A percentile compares a stretch with the other conserved stretches of the same genome.
phyloP scores from a whole-genome alignment of 2,797 vertebrate species.

The Coregonus suidteri region DNA sequence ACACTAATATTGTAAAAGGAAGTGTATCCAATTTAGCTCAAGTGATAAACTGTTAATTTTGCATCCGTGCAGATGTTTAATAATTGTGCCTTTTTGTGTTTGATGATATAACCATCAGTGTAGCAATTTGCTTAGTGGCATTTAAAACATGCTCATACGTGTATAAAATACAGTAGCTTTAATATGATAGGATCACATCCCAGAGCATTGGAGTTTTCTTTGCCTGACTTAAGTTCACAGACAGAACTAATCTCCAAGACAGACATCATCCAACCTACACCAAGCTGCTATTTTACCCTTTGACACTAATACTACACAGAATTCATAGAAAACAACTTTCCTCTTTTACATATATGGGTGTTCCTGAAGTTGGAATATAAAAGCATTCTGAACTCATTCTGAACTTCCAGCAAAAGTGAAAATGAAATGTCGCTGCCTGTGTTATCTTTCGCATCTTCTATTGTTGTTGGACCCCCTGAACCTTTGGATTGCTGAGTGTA shows the following conservation, averaged over 20 bases:
- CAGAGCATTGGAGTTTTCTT: slow-evolving; percentile 43
- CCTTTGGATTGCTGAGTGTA: not conserved
- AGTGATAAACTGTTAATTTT: not conserved
- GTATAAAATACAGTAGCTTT: slow-evolving; percentile 35
- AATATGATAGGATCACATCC: slow-evolving; percentile 57
- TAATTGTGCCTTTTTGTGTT: not conserved
- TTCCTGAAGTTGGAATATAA: slow-evolving; percentile 8
- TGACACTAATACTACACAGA: slow-evolving; percentile 48
- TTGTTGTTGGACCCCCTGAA: not conserved
- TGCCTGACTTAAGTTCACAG: slow-evolving; percentile 57
- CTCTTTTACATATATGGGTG: not conserved
- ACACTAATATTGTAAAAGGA: not conserved
- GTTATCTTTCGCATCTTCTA: not conserved
- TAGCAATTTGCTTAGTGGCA: slow-evolving; percentile 11
- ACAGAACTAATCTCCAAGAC: slow-evolving; percentile 51
- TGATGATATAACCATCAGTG: not conserved
- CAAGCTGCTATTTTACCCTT: slow-evolving; percentile 37
- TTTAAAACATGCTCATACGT: too few species aligned
- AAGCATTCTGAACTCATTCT: slow-evolving; percentile 19
- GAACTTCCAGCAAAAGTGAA: not conserved
- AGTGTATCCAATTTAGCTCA: not conserved
- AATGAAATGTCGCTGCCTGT: not conserved
- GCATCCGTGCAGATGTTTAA: not conserved
- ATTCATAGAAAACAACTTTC: slow-evolving; percentile 31
- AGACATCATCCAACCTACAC: slow-evolving; percentile 39